Base-by-base conservation (phyloP, 1,140 invertebrate species). In the Whitmania pigra region DNA sequence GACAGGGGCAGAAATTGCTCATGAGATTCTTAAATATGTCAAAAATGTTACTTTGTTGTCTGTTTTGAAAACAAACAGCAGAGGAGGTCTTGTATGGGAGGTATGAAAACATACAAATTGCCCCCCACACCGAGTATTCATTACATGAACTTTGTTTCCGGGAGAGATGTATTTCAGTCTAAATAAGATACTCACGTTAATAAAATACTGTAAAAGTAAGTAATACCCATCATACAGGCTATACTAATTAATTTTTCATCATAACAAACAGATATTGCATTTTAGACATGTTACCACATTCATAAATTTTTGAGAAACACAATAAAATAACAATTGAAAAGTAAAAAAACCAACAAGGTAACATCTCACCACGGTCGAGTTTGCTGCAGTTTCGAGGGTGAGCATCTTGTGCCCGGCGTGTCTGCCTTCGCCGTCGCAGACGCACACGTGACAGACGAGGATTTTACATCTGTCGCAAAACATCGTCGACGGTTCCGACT, bases 391-490 rank as follows among this genome's bases (percentile, higher is more conserved):
- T 20, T 78, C 77, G n/a, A 75, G 71, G 20, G 78, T 74, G 3
- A 80, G 72, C 27, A 80, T 78, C 71, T 77, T 77, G 71, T 80
- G 79, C 49, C 77, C 76, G n/a, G 76, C 74, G 73, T 80, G 79
- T 74, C 76, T 76, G 4, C 79, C 79, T 20, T 76, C 71, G 13
- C 77, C 79, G 67, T 79, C 77, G 75, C 79, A 80, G 22, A 80
- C 77, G 77, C 93, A 96, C 73, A 88, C 82, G 69, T 88, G 86
- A 82, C 93, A 96, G 63, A 91, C 90, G 74, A 92, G 87, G 55
- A 88, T 83, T 81, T 93, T 89, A 82, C 93, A 96, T 60, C 88
- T 86, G 79, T 91, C 89, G 83, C 93, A 96, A 79, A 90, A 95
- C 78, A 94, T 88, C 69, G 88, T 87, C 18, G 92, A 85, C 2